Percentiles rank a stretch among this genome's conserved stretches.
phyloP scores from a whole-genome alignment of 2,113 vertebrate genomes.

The Pogonocichla stellata region DNA sequence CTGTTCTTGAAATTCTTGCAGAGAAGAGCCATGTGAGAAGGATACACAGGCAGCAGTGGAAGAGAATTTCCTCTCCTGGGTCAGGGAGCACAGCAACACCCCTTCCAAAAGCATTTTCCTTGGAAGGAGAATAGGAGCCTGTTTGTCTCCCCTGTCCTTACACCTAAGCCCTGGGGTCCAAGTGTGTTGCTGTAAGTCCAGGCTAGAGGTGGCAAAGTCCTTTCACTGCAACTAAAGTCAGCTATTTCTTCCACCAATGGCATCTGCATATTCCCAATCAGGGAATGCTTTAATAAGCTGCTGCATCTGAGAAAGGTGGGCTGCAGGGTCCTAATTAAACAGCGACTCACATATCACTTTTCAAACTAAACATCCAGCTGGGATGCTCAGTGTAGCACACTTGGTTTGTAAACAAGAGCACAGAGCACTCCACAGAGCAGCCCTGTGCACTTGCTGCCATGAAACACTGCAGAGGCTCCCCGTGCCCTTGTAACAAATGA shows the following conservation, averaged over 20 bases:
- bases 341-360: neutral
- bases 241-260: neutral
- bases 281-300: neutral
- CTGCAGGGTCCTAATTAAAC: slow-evolving; percentile 25
- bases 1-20: neutral
- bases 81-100: neutral
- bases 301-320: slow-evolving; percentile 11
- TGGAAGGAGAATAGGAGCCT: slow-evolving; percentile 8
- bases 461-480: neutral
- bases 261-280: slow-evolving; percentile 19
- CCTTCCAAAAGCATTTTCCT: neutral
- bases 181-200: neutral
- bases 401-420: slow-evolving; percentile 28
- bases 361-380: slow-evolving; percentile 38
- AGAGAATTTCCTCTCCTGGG: neutral
- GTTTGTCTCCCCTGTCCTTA: slow-evolving; percentile 4
- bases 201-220: neutral
- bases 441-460: neutral
- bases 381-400: neutral
- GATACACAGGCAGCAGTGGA: neutral
- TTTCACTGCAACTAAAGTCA: neutral
- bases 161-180: neutral
- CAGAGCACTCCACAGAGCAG: slow-evolving; percentile 6
- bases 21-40: neutral
- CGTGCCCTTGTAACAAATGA: slow-evolving; percentile 13